Base-by-base conservation (phyloP, 2,797 vertebrate genomes). In the Helarctos malayanus region DNA sequence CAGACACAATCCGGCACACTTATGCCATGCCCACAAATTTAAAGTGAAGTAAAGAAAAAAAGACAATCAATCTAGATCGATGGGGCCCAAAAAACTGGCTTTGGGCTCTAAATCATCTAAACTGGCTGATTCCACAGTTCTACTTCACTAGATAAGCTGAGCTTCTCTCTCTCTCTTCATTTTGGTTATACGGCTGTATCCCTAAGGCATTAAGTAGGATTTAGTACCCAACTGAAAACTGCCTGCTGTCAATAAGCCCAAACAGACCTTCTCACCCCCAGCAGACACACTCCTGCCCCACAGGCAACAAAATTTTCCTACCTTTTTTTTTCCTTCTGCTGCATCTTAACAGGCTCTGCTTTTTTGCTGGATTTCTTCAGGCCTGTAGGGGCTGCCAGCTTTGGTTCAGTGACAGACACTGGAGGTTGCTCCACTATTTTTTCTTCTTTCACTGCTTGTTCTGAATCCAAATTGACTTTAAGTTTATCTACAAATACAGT, bases 381-480 rank as follows among this genome's bases (percentile, higher is more conserved):
- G 14, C 13, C 95, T 11, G 65, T 2, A 9, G 29, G 76, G 59
- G 96, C 83, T 96, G 98, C 94, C 41, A 97, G 93, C 61, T 98
- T 98, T 88, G 98, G 86, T 96, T 98, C 98, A 89, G 84, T 56
- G 93, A 87, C 96, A 68, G 98, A 89, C 54, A 97, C 92, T 0
- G 97, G 94, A 25, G 95, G 97, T 85, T 98, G 97, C 13, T 94
- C 98, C 27, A 52, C 97, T 54, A 98, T 97, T 94, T 99, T 99
- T 96, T 99, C 98, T 97, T 99, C 99, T 96, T 99, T 99, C 41
- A 97, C 91, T 92, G 98, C 98, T 57, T 99, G 99, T 41, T 98
- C 97, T 97, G 99, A 98, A 89, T 99, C 98, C 98, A 98, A 69
- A 95, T 8, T 98, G 87, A 93, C 98, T 98, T 99, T 99, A 89